phyloP scores from a whole-genome alignment of 2,113 vertebrate species.

The Regulus satrapa region DNA sequence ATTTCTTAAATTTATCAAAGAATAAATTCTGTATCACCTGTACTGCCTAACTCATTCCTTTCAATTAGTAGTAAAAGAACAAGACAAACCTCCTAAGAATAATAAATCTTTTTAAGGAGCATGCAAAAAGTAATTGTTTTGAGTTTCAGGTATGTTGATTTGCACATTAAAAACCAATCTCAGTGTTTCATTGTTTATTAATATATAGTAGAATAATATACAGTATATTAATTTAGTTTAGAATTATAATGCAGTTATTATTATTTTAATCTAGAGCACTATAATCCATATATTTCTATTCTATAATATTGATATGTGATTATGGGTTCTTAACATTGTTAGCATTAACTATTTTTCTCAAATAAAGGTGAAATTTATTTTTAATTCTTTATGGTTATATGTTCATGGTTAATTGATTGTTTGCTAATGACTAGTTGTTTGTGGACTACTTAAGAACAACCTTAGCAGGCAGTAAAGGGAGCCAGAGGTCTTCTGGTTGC shows the following conservation, averaged over 20 bases:
- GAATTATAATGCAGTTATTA: background rate
- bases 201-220: background rate
- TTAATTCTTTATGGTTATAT: background rate
- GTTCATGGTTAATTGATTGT: background rate
- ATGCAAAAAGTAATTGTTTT: background rate
- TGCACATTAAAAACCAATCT: background rate
- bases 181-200: background rate
- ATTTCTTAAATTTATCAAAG: background rate
- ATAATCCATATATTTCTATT: background rate
- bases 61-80: background rate
- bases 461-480: background rate
- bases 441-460: background rate
- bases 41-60: background rate
- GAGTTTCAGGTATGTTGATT: background rate
- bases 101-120: background rate
- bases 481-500: background rate
- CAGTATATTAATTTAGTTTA: background rate
- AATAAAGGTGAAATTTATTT: background rate
- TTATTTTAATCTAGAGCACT: background rate
- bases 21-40: background rate
- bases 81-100: background rate
- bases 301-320: background rate
- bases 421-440: background rate
- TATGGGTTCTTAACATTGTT: background rate
- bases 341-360: background rate